Conservation (phyloP, 2,113 vertebrate genomes). For the Festucalex cinctus region DNA sequence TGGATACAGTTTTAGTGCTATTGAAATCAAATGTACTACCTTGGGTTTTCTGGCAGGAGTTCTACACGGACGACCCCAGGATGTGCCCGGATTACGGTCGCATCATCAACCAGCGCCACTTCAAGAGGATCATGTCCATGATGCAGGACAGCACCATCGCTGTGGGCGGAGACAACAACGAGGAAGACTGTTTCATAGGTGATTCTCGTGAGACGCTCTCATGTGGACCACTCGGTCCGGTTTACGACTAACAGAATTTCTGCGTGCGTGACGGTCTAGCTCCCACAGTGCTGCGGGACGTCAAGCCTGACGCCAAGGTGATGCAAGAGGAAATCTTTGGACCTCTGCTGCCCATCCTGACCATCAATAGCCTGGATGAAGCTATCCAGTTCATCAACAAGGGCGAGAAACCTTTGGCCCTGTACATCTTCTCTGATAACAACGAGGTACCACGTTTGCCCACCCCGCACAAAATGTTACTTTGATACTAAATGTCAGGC, state of each 20-base stretch:
- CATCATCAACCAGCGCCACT: conserved; percentile 86
- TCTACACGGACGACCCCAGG: conserved; percentile 87
- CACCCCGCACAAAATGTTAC: background rate
- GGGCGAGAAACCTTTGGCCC: conserved; percentile 87
- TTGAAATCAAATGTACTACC: background rate
- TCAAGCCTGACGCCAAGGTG: conserved; percentile 80
- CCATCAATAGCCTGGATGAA: conserved; percentile 72
- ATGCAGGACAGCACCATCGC: conserved; percentile 80
- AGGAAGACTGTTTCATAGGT: conserved; percentile 87
- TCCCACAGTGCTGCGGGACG: conserved; percentile 83
- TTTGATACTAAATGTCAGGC: background rate
- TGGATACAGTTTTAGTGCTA: no score
- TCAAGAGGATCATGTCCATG: conserved; percentile 79
- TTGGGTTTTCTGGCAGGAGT: conserved; percentile 73
- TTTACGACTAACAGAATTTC: background rate
- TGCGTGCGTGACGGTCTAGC: conserved; percentile 58
- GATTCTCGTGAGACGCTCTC: background rate
- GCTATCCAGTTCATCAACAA: conserved; percentile 87
- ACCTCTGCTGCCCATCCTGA: conserved; percentile 85
- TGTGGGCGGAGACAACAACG: conserved; percentile 81
- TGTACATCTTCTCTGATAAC: conserved; percentile 84
- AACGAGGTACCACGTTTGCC: conserved; percentile 72
- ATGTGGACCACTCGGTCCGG: background rate
- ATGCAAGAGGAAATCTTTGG: conserved; percentile 98
- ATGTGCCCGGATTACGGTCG: conserved; percentile 84